Evolutionary conservation across 2,888 invertebrate genomes (phyloP), one percentile per base, ranked within the genome.

Genomic region (Mythimna ferrago): DNA sequence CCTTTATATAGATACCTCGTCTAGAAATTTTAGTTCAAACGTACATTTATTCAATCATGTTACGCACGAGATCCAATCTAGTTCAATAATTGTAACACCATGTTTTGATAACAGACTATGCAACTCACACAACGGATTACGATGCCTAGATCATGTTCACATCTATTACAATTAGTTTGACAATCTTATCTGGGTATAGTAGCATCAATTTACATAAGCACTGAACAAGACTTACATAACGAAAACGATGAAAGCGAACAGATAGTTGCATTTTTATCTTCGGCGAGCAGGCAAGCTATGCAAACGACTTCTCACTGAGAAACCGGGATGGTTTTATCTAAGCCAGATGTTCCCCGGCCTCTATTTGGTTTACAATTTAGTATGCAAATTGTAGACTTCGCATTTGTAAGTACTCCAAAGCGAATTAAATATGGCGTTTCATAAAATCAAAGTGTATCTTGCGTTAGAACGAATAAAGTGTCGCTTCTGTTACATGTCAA

Each of bases 351-450:
- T 88, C 82, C 82, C 81, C 83, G 87, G 84, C 86, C 88, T 90
- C 88, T 92, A 92, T 94, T 93, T 93, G 91, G 89, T 91, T 93
- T 92, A 90, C 90, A 93, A 93, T 93, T 93, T 93, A 92, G 89
- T 92, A 93, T 94, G 93, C 92, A 93, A 93, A 94, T 93, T 90
- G 89, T 88, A 87, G 88, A 89, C 87, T 91, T 90, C 89, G 91
- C 89, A 89, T 92, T 92, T 90, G 89, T 91, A 90, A 91, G 91
- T 91, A 90, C 87, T 90, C 83, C 80, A 87, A 90, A 89, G 87
- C 87, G 88, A 93, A 92, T 92, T 91, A 92, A 90, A 92, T 87
- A 86, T 86, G 81, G 85, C 87, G 88, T 88, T 89, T 91, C 89
- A 92, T 92, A 88, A 92, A 92, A 90, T 91, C 90, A 80, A 38